A percentile compares a stretch with the other conserved stretches of the same genome.
Evolutionary conservation across 2,797 vertebrate genomes (phyloP).

Genomic region (Melanotaenia maccullochi): DNA sequence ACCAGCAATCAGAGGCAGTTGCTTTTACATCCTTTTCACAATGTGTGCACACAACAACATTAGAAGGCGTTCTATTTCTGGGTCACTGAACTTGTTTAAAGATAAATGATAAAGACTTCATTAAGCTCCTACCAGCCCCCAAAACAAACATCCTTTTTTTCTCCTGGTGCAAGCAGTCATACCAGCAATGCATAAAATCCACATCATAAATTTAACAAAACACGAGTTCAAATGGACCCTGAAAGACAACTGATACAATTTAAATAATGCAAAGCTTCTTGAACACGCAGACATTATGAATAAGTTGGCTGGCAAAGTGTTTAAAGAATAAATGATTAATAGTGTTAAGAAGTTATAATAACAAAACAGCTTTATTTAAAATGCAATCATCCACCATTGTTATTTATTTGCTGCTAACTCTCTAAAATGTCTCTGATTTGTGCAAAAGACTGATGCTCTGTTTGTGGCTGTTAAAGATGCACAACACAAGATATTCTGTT

Average conservation of each 20-base stretch:
- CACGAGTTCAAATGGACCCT: no score
- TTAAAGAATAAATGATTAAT: no score
- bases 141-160: no score
- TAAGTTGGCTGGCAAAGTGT: no score
- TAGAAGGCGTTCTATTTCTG: not conserved
- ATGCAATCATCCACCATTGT: not conserved
- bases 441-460: not conserved
- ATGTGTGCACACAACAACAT: not conserved
- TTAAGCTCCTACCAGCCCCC: no score
- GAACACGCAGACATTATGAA: no score
- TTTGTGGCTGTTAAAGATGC: not conserved
- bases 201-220: no score
- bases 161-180: not conserved
- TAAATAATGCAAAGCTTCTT: no score
- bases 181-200: no score
- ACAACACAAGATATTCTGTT: constrained; percentile 1
- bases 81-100: not conserved
- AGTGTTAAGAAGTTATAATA: no score
- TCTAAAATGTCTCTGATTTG: not conserved
- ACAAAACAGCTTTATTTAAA: no score
- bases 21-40: not conserved
- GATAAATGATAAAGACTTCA: not conserved
- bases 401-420: not conserved
- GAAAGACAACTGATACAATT: no score
- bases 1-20: not conserved